Evolutionary conservation across 2,888 invertebrate species (phyloP).

Genomic region (Rhyacophila evoluta): DNA sequence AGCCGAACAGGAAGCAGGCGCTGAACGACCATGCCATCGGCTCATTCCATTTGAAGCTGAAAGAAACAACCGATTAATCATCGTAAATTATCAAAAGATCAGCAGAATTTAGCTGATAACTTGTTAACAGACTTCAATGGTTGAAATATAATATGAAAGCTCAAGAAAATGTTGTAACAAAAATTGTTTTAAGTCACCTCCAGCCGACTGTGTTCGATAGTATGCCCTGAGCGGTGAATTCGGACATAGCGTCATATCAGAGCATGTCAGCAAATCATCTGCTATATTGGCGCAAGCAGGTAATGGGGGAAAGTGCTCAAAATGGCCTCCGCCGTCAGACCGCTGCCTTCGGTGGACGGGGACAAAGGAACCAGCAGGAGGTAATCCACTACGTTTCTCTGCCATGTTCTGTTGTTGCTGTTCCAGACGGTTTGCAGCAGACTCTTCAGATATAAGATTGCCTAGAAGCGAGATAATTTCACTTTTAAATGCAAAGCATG

Average conservation of each 20-base stretch:
- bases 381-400: not conserved
- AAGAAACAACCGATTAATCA: too few relatives aligned
- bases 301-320: constrained; percentile 51
- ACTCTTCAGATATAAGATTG: constrained; percentile 49
- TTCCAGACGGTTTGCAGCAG: constrained; percentile 59
- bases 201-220: constrained; percentile 44
- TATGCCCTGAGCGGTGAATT: constrained; percentile 59
- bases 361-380: constrained; percentile 37
- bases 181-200: too few relatives aligned
- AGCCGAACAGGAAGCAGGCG: constrained; percentile 55
- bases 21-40: constrained; percentile 53
- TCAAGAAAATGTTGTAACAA: too few relatives aligned
- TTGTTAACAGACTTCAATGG: too few relatives aligned
- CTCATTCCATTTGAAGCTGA: constrained; percentile 45
- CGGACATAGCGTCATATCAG: constrained; percentile 66
- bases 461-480: too few relatives aligned
- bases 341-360: constrained; percentile 49
- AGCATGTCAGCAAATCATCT: constrained; percentile 58
- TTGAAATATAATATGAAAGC: too few relatives aligned
- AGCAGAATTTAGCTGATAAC: too few relatives aligned
- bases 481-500: too few relatives aligned
- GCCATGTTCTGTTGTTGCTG: constrained; percentile 63
- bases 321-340: constrained; percentile 51
- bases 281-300: constrained; percentile 56
- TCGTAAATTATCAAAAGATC: too few relatives aligned